Evolutionary conservation across 1,140 invertebrate species (phyloP), one percentile per base, ranked within the genome.

Genomic region (Dendrolimus kikuchii): DNA sequence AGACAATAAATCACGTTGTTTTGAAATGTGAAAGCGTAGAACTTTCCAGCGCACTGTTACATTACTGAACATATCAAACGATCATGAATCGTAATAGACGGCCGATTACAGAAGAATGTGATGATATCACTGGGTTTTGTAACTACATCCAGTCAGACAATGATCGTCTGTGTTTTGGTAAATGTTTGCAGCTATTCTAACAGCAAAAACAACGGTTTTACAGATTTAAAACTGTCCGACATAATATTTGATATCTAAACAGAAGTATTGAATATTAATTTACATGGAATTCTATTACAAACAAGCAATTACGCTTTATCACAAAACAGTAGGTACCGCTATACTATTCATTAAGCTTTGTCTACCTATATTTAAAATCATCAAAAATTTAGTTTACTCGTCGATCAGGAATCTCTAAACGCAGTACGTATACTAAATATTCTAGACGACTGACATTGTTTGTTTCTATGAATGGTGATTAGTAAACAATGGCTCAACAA

Each of bases 81-180:
- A 5, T 45, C 9, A 49, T 50, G 10, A 50, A 39, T 40, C 5
- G 40, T 37, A 37, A 46, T 37, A 46, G 40, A 8, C 38, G 5
- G 37, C 43, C 41, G 46, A 53, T 53, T 58, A 58, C 40, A 38
- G 10, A 58, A 58, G 51, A 46, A 53, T 53, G 53, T 23, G 37
- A 59, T 53, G 51, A 59, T 47, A 50, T 59, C 48, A 59, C 46
- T 51, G 53, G 8, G 36, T 59, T 59, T 59, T 53, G 53, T 50
- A 53, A 53, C 38, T 9, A 38, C 39, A 23, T 10, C 51, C 51
- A 23, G 44, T 53, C 41, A 45, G 23, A 46, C 4, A 46, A 38
- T 7, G 23, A 46, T 37, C 38, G 23, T 37, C 23, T 23, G 6
- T 7, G 23, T 23, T 23, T 23, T 23, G 23, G 23, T 23, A 23